Conservation (phyloP, 2,888 invertebrate genomes). For the Drosophila leonis region DNA sequence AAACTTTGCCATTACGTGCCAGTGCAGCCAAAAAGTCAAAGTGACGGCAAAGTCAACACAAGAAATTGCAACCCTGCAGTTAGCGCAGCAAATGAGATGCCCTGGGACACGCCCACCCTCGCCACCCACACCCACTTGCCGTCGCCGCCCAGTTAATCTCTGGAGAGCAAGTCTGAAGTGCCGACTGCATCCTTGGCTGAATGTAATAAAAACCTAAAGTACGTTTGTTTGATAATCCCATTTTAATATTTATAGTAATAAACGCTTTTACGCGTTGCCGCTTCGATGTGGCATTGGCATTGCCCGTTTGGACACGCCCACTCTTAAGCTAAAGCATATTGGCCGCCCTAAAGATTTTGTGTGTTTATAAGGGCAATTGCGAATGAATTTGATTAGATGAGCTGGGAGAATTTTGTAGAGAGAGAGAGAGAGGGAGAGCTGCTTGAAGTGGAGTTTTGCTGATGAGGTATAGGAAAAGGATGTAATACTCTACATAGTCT, state of each 20-base stretch:
- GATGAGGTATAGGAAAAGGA: background rate
- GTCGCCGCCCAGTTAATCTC: constrained; percentile 35
- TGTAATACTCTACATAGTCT: background rate
- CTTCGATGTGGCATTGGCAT: constrained; percentile 33
- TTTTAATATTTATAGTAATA: constrained; percentile 80
- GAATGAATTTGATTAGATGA: constrained; percentile 49
- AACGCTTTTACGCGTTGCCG: constrained; percentile 74
- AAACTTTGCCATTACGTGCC: constrained; percentile 67
- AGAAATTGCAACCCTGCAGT: constrained; percentile 69
- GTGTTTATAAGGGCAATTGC: constrained; percentile 28
- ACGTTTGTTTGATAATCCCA: constrained; percentile 76
- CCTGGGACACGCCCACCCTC: constrained; percentile 8
- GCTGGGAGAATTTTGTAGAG: constrained; percentile 28
- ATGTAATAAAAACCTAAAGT: constrained; percentile 75
- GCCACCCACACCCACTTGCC: background rate
- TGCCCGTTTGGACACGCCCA: constrained; percentile 36
- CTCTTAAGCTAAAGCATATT: constrained; percentile 35
- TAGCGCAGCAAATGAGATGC: constrained; percentile 48
- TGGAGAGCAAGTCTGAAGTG: constrained; percentile 37
- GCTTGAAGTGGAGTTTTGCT: constrained; percentile 7
- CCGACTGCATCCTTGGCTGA: constrained; percentile 47
- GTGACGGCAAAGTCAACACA: constrained; percentile 70
- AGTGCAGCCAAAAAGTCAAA: constrained; percentile 64
- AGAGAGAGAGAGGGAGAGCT: no score
- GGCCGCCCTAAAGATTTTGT: constrained; percentile 23